These are phyloP conservation scores for Anodontia alba DNA, from an alignment of 2,888 invertebrate species.

Conservation along the genomic window DNA sequence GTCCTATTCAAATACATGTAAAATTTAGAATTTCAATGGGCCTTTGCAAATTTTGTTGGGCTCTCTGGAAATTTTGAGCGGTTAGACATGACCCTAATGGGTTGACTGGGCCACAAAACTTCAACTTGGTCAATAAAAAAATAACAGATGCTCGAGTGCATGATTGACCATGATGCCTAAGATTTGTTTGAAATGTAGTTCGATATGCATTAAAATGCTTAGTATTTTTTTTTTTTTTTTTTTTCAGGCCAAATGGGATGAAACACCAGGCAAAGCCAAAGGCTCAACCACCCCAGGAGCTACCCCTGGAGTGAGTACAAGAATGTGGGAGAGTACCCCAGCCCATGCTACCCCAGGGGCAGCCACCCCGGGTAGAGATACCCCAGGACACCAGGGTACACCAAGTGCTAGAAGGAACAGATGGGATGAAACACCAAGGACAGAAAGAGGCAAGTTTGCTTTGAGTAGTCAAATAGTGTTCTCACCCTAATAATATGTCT, in stretches of 20 bases:
- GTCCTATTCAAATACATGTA: too few species aligned
- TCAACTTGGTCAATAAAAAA: too few species aligned
- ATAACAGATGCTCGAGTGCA: too few species aligned
- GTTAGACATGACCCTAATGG: too few species aligned
- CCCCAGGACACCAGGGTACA: conserved; percentile 86
- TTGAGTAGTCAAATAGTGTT: neutral
- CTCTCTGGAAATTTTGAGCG: too few species aligned
- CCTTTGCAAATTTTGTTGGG: too few species aligned
- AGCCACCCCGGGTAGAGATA: conserved; percentile 85
- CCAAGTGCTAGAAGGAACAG: conserved; percentile 92
- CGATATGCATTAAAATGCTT: too few species aligned
- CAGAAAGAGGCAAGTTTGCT: conserved; percentile 91
- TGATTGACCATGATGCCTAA: too few species aligned
- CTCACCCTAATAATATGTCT: neutral
- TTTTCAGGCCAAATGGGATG: conserved; percentile 90
- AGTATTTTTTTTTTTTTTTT: too few species aligned
- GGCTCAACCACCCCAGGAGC: conserved; percentile 87
- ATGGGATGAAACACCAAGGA: conserved; percentile 99
- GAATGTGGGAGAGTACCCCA: conserved; percentile 99
- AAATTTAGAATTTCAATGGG: too few species aligned
- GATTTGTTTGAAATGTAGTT: too few species aligned
- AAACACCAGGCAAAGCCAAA: conserved; percentile 93
- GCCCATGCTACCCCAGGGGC: conserved; percentile 95
- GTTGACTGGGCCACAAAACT: too few species aligned
- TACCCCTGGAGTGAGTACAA: conserved; percentile 94